These are phyloP conservation scores for Listrodromus nycthemerus DNA, from an alignment of 2,888 invertebrate species.

Conservation along the genomic window DNA sequence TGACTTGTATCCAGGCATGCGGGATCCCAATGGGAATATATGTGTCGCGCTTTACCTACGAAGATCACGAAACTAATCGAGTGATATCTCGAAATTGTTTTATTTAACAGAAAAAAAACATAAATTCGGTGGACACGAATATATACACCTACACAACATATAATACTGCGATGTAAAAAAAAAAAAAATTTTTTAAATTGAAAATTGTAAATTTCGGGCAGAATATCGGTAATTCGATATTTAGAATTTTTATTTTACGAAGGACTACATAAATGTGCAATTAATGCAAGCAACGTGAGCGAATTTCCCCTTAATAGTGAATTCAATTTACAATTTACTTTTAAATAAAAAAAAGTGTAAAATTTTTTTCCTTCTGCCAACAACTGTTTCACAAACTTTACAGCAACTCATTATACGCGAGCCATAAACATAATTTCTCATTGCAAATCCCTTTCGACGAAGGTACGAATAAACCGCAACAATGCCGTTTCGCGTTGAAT, in stretches of 20 bases:
- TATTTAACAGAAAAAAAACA: background rate
- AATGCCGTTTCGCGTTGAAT: background rate
- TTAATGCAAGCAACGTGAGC: no score
- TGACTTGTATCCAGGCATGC: background rate
- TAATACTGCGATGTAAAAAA: background rate
- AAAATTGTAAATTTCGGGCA: no score
- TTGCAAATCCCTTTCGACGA: no score
- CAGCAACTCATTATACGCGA: no score
- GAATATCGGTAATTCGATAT: background rate
- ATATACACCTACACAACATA: background rate
- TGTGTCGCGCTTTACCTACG: conserved; percentile 3
- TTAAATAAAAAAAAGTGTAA: background rate
- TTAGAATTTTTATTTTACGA: background rate
- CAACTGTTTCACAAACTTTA: no score
- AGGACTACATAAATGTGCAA: no score
- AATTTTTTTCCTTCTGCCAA: background rate
- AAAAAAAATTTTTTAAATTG: background rate
- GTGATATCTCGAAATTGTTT: conserved; percentile 14
- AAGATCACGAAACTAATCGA: conserved; percentile 5
- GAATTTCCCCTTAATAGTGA: no score
- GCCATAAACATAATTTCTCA: no score
- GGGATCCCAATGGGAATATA: conserved; percentile 34
- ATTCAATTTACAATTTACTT: no score
- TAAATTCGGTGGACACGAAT: background rate
- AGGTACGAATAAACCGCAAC: background rate